Percentiles rank a stretch among this genome's conserved stretches.
Conservation (phyloP, 2,888 invertebrate genomes). For the Apamea sordens region DNA sequence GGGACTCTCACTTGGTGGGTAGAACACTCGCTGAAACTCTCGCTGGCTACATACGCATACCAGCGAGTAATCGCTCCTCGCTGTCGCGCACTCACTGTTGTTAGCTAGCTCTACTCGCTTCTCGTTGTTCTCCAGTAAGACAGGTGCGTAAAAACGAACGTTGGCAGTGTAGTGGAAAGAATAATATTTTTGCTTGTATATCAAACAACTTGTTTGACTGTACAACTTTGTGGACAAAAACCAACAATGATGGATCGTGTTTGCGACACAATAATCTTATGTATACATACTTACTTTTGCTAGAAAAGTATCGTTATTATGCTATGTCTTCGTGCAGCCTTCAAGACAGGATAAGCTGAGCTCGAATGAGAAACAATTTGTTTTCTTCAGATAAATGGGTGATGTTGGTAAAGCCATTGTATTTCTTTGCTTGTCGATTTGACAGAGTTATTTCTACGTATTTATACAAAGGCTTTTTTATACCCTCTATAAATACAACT, state of each 20-base stretch:
- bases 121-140: too few species aligned
- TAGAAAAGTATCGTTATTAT: slow-evolving; percentile 46
- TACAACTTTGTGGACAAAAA: slow-evolving; percentile 68
- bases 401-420: slow-evolving; percentile 2
- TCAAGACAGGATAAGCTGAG: slow-evolving; percentile 43
- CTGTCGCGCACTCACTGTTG: background rate
- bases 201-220: slow-evolving; percentile 16
- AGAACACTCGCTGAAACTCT: background rate
- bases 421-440: slow-evolving; percentile 21
- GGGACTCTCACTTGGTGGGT: background rate
- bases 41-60: background rate
- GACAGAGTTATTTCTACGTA: background rate
- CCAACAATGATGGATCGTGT: slow-evolving; percentile 72
- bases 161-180: background rate
- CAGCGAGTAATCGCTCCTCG: background rate
- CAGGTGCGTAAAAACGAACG: background rate
- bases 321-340: slow-evolving; percentile 25
- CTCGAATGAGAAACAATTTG: slow-evolving; percentile 32
- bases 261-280: slow-evolving; percentile 60
- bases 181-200: background rate
- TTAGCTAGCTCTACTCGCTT: background rate
- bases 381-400: slow-evolving; percentile 24
- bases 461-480: background rate
- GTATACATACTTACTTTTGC: slow-evolving; percentile 41
- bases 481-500: background rate